phyloP scores from a whole-genome alignment of 2,113 vertebrate genomes.

The Dipodomys stephensi region DNA sequence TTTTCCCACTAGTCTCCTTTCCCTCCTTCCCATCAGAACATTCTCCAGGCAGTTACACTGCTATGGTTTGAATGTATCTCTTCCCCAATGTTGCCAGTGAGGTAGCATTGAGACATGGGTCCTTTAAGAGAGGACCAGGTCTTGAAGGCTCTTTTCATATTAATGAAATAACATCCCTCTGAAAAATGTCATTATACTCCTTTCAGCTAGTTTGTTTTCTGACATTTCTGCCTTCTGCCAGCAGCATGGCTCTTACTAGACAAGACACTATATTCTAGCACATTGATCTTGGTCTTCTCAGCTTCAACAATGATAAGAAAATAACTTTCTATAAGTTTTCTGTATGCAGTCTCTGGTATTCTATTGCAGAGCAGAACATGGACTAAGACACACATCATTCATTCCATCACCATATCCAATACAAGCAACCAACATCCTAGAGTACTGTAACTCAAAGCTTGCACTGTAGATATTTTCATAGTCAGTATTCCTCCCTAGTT shows the following conservation, averaged over 20 bases:
- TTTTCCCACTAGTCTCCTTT: background rate
- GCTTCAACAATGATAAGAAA: background rate
- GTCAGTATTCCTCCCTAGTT: background rate
- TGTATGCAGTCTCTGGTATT: background rate
- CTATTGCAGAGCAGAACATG: background rate
- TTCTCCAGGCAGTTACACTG: background rate
- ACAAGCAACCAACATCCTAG: background rate
- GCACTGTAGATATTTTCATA: background rate
- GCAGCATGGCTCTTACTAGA: background rate
- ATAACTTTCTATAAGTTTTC: background rate
- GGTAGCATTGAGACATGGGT: background rate
- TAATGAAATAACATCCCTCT: background rate
- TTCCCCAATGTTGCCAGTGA: background rate
- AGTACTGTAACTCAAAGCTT: background rate
- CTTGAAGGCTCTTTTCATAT: background rate
- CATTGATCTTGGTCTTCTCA: background rate
- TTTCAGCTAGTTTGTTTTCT: background rate
- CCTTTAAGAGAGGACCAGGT: background rate
- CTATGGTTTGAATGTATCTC: background rate
- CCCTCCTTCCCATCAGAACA: background rate
- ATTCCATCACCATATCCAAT: background rate
- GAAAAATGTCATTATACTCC: background rate
- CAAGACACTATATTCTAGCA: background rate
- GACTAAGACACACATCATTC: background rate
- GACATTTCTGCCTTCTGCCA: background rate